Evolutionary conservation across 1,140 invertebrate species (phyloP).

Genomic region (Penaeus indicus): DNA sequence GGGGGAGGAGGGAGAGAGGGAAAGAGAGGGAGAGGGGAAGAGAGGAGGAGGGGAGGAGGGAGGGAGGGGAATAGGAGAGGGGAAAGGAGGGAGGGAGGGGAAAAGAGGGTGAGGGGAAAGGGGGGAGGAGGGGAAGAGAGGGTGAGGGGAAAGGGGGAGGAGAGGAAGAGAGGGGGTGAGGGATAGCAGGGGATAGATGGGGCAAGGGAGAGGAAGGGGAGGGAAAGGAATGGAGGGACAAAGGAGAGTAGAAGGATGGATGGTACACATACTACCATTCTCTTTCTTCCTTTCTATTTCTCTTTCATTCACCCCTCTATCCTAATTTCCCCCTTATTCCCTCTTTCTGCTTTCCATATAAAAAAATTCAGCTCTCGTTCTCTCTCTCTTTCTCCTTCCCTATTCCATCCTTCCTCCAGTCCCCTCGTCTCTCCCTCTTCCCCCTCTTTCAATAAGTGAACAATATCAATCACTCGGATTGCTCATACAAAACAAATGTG

Average conservation of each 20-base stretch:
- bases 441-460: background rate
- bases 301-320: background rate
- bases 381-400: background rate
- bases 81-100: no score
- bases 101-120: no score
- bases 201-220: background rate
- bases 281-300: background rate
- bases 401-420: background rate
- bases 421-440: background rate
- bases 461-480: background rate
- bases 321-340: background rate
- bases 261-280: no score
- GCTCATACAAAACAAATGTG: no score
- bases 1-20: no score
- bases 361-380: background rate
- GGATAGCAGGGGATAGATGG: background rate
- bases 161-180: no score
- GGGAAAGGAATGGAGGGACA: background rate
- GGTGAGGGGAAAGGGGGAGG: no score
- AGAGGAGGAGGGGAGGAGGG: no score
- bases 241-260: no score
- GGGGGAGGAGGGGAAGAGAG: no score
- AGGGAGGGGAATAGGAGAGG: no score
- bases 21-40: no score
- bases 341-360: background rate